phyloP scores from a whole-genome alignment of 2,113 vertebrate genomes.

The Arenaria interpres region DNA sequence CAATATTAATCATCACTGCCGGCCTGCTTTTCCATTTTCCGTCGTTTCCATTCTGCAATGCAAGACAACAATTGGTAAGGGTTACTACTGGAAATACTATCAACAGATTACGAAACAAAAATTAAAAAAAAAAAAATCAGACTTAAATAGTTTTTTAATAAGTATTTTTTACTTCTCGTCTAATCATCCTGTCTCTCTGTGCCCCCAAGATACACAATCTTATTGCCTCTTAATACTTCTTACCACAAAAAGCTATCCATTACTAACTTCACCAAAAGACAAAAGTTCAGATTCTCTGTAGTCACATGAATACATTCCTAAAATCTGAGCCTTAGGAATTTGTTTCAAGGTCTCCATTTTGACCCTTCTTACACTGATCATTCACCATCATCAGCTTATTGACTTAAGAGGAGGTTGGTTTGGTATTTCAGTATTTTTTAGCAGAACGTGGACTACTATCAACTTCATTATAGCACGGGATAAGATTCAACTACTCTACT shows the following conservation, averaged over 20 bases:
- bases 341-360: neutral
- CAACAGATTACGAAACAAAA: neutral
- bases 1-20: constrained; percentile 77
- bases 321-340: neutral
- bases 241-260: neutral
- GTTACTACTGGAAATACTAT: neutral
- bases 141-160: neutral
- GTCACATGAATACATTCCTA: neutral
- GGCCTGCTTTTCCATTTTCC: constrained; percentile 93
- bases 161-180: neutral
- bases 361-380: neutral
- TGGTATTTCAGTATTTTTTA: neutral
- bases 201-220: neutral
- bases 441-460: neutral
- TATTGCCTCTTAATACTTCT: neutral
- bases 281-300: neutral
- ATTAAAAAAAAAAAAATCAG: neutral
- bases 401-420: neutral
- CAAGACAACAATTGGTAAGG: neutral
- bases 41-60: constrained; percentile 88
- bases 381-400: neutral
- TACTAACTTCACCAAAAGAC: neutral
- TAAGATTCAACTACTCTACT: neutral
- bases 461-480: neutral
- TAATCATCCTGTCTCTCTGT: neutral